These are phyloP conservation scores for Formicarius rufipectus DNA, from an alignment of 2,113 vertebrate genomes.

Conservation along the genomic window DNA sequence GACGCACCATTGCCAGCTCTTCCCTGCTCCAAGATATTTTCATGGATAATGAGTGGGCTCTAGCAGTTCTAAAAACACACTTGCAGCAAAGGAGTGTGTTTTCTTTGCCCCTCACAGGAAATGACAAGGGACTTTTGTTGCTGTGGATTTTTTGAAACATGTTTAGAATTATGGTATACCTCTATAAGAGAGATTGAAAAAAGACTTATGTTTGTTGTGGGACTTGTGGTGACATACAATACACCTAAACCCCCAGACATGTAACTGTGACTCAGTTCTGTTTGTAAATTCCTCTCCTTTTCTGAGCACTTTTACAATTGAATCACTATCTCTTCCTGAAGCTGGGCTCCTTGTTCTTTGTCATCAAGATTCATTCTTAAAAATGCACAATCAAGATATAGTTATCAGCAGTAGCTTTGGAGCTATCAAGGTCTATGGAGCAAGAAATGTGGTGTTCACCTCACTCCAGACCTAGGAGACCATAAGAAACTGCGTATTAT, in stretches of 20 bases:
- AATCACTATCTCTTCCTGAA: neutral
- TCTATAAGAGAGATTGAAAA: neutral
- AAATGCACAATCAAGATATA: neutral
- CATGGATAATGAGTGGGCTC: neutral
- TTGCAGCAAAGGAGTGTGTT: conserved; percentile 7
- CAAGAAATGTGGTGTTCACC: neutral
- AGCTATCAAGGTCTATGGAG: neutral
- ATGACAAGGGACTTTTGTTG: neutral
- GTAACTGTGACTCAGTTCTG: neutral
- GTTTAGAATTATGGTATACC: neutral
- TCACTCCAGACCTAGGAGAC: fast-evolving
- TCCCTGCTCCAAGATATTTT: neutral
- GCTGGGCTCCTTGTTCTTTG: neutral
- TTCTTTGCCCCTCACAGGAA: neutral
- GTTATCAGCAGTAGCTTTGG: neutral
- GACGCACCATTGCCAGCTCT: neutral
- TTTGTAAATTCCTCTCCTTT: neutral
- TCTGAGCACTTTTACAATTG: neutral
- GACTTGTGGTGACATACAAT: neutral
- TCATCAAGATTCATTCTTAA: neutral
- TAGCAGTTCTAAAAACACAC: neutral
- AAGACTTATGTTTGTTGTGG: neutral
- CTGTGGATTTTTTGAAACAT: neutral
- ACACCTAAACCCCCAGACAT: neutral
- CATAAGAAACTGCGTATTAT: neutral